Conservation (phyloP, 2,888 invertebrate species). For the Dendrolimus houi region DNA sequence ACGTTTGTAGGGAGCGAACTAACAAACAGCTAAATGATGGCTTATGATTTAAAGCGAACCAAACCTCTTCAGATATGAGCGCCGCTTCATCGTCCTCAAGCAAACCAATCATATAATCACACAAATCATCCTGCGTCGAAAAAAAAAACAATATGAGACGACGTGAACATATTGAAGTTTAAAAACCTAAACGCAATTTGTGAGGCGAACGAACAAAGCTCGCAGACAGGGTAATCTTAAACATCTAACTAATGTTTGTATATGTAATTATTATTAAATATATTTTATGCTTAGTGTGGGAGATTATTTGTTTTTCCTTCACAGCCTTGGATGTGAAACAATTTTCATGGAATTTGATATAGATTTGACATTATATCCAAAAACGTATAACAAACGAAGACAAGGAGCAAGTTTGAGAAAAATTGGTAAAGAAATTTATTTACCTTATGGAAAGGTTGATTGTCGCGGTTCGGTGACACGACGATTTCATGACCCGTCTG, state of each 20-base stretch:
- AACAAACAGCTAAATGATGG: slow-evolving; percentile 1
- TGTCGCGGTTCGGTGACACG: slow-evolving; percentile 92
- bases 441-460: slow-evolving; percentile 88
- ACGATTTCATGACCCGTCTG: slow-evolving; percentile 95
- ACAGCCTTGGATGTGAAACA: too few species aligned
- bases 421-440: slow-evolving; percentile 4
- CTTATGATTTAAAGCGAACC: slow-evolving; percentile 23
- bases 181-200: too few species aligned
- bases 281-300: too few species aligned
- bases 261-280: too few species aligned
- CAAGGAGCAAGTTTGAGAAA: slow-evolving; percentile 2
- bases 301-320: too few species aligned
- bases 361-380: too few species aligned
- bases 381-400: too few species aligned
- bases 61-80: slow-evolving; percentile 70
- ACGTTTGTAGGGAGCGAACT: background rate
- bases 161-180: too few species aligned
- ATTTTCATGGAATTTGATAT: too few species aligned
- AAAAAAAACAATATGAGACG: slow-evolving; percentile 35
- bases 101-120: slow-evolving; percentile 77
- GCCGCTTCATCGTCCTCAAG: slow-evolving; percentile 74
- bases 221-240: too few species aligned
- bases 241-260: too few species aligned
- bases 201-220: too few species aligned
- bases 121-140: slow-evolving; percentile 72